These are phyloP conservation scores for Dione vanillae DNA, from an alignment of 2,888 invertebrate species.

Conservation along the genomic window DNA sequence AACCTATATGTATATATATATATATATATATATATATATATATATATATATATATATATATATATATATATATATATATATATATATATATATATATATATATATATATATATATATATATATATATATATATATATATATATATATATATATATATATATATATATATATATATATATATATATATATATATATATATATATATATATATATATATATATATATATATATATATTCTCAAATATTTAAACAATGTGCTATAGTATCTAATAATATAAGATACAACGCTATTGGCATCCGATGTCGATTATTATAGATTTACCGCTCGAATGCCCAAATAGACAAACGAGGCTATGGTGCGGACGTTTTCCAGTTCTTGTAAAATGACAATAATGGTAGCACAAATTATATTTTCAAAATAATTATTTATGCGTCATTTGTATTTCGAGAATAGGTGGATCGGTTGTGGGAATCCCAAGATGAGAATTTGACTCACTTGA, in stretches of 20 bases:
- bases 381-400: constrained; percentile 50
- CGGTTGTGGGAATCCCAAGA: constrained; percentile 25
- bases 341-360: constrained; percentile 50
- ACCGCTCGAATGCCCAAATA: constrained; percentile 50
- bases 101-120: too few species aligned
- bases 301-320: constrained; percentile 52
- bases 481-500: not conserved
- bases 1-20: not conserved
- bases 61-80: too few species aligned
- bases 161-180: too few species aligned
- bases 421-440: constrained; percentile 52
- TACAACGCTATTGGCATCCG: constrained; percentile 40
- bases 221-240: not conserved
- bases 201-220: too few species aligned
- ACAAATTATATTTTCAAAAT: constrained; percentile 59
- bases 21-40: not conserved
- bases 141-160: too few species aligned
- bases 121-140: too few species aligned
- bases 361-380: constrained; percentile 48
- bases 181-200: too few species aligned
- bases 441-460: constrained; percentile 24
- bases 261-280: constrained; percentile 29
- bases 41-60: too few species aligned
- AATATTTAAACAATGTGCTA: not conserved
- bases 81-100: too few species aligned